Evolutionary conservation across 2,113 vertebrate genomes (phyloP), one percentile per base, ranked within the genome.

Genomic region (Microcebus tavaratra): DNA sequence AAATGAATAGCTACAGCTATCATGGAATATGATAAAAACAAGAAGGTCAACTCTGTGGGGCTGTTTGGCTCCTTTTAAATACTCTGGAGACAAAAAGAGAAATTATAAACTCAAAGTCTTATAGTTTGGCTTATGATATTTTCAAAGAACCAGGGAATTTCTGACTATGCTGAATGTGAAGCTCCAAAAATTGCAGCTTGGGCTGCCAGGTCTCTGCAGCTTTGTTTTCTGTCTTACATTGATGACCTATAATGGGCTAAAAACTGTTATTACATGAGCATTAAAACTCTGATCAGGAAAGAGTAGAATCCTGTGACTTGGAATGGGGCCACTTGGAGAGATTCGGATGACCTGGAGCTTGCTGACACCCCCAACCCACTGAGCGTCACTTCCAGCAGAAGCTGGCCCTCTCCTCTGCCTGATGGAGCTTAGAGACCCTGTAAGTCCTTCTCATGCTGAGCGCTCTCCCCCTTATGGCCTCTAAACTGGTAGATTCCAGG

Each of bases 201-300:
- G 8, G 70, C 61, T 31, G 25, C 50, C 63, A 1, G 7, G 15
- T 9, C 50, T 42, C 39, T 7, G 17, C 18, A 14, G 39, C 70
- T 10, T 2, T 17, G 29, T 21, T 53, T 34, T 59, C 8, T 3
- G 18, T 48, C 59, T 72, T 9, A 4, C 17, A 0, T 2, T 14
- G 34, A 21, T 6, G 5, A 15, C 68, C 42, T 17, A 4, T 10
- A 0, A 18, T 0, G 59, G 53, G 45, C 29, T 57, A 7, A 20
- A 15, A 15, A 11, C n/a, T 31, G 23, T 12, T 8, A 3, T 5
- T 18, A 1, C 2, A 6, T 3, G 21, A 12, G 21, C 13, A 0
- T 34, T 3, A 42, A 50, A 36, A 29, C 39, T 27, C 12, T 14
- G 0, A 3, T 13, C 34, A 6, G 50, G 11, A 29, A 27, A 18